Base-by-base conservation (phyloP, 2,113 vertebrate genomes). In the Psittacara wagleri region DNA sequence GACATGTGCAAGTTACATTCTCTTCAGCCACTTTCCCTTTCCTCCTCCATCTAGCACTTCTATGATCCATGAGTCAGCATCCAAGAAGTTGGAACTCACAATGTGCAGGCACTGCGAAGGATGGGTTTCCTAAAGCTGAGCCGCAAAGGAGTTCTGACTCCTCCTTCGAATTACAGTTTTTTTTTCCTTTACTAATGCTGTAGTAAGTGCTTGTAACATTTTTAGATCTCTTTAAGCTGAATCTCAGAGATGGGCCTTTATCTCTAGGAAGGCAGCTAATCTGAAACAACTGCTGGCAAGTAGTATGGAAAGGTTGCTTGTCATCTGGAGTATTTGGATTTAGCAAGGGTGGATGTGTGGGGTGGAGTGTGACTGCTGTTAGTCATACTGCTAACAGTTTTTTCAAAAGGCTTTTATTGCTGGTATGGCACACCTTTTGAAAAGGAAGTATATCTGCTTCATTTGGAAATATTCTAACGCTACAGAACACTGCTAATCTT, bases 321-420 rank as follows among this genome's bases (percentile, higher is more conserved):
- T 95, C 96, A 96, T 95, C 88, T 96, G 94, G 92, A 90, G 85
- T 81, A 88, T 91, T 95, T 83, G 49, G 63, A 73, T 83, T 79
- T 90, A 92, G 92, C 64, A 31, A 73, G 93, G 92, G 92, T 89
- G 94, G 75, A 88, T 95, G 63, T 69, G 39, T 80, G 94, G 96
- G 97, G 96, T 97, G 97, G 96, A 96, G 98, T 94, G 74, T 87
- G 86, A 22, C 88, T 88, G 80, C 75, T 88, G 24, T 97, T 97
- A 97, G 93, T 86, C 95, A 96, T 93, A 43, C 62, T 94, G 80
- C 69, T 75, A 88, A 78, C 81, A 93, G 39, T 35, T 88, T 94
- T 91, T 95, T 82, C 48, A n/a, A n/a, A 88, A 75, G 43, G 23
- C 70, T 86, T 94, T 88, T 93, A 75, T 67, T 57, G 15, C 54